Conservation (phyloP, 2,888 invertebrate genomes). For the Melinopterus prodromus region DNA sequence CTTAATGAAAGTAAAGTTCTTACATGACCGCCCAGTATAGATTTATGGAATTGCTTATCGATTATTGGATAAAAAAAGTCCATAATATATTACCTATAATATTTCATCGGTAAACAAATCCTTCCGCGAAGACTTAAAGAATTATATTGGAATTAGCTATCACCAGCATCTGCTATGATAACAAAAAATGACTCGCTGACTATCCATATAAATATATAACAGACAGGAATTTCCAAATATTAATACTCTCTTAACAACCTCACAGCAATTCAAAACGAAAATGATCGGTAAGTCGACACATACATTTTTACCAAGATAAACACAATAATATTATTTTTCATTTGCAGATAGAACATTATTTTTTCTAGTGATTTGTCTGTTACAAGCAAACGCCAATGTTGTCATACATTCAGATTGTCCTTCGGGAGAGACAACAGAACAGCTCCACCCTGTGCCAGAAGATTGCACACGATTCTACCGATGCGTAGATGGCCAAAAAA, state of each 20-base stretch:
- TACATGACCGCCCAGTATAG: no score
- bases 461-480: conserved; percentile 34
- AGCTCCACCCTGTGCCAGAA: background rate
- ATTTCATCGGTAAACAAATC: background rate
- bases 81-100: background rate
- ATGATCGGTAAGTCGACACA: background rate
- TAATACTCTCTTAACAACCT: background rate
- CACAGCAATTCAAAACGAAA: background rate
- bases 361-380: background rate
- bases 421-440: background rate
- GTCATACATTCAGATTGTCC: background rate
- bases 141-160: background rate
- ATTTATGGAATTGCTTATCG: background rate
- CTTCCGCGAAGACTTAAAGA: background rate
- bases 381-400: background rate
- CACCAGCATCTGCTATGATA: background rate
- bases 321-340: background rate
- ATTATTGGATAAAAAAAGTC: background rate
- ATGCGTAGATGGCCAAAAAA: conserved; percentile 31
- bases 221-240: background rate
- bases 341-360: background rate
- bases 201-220: background rate
- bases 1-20: no score
- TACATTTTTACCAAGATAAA: background rate
- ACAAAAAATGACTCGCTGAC: background rate